Evolutionary conservation across 2,113 vertebrate genomes (phyloP).

Genomic region (Garra rufa): DNA sequence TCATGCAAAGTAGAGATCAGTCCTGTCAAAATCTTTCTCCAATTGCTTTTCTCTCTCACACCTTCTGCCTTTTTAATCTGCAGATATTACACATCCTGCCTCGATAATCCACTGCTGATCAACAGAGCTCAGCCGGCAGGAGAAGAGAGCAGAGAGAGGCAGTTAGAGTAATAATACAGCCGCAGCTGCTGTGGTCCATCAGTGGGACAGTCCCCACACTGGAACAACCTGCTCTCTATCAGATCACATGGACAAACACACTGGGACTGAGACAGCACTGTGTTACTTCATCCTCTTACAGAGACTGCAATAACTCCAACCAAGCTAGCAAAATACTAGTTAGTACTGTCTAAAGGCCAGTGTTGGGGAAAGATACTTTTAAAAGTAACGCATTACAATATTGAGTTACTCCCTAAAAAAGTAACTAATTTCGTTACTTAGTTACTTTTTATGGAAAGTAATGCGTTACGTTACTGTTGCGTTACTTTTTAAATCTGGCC

Average conservation of each 20-base stretch:
- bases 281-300: not conserved
- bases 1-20: not conserved
- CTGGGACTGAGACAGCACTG: not conserved
- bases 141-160: slow-evolving; percentile 28
- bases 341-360: not conserved
- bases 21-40: not conserved
- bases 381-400: no score
- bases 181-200: slow-evolving; percentile 60
- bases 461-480: no score
- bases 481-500: no score
- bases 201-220: slow-evolving; percentile 50
- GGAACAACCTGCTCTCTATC: slow-evolving; percentile 24
- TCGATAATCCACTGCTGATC: not conserved
- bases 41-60: not conserved
- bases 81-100: slow-evolving; percentile 39
- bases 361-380: no score
- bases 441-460: no score
- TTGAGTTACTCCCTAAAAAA: no score
- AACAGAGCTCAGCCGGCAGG: not conserved
- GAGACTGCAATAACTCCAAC: not conserved
- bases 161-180: not conserved
- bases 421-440: no score
- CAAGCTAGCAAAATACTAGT: not conserved
- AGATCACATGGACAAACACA: slow-evolving; percentile 24
- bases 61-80: slow-evolving; percentile 40